Conservation (phyloP, 1,140 invertebrate genomes). For the Drosophila orena region DNA sequence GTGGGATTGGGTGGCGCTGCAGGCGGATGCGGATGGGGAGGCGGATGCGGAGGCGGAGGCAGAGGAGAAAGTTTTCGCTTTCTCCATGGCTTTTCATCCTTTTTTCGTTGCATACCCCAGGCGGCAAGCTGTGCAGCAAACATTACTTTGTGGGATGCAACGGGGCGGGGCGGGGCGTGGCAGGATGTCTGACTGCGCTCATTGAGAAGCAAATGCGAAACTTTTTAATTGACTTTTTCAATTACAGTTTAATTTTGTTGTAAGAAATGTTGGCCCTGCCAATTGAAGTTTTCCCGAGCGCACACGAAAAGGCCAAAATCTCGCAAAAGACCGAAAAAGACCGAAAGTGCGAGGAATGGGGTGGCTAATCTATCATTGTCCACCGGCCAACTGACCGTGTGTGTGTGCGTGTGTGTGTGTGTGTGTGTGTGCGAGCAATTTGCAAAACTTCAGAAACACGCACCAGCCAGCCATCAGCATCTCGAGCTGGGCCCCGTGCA, state of each 20-base stretch:
- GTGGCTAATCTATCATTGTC: slow-evolving; percentile 78
- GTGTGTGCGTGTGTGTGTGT: too few species aligned
- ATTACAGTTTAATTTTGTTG: slow-evolving; percentile 82
- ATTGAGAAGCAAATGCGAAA: slow-evolving; percentile 73
- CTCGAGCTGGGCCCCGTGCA: slow-evolving; percentile 13
- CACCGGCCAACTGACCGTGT: slow-evolving; percentile 24
- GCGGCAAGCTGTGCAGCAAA: slow-evolving; percentile 45
- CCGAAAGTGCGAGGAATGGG: not conserved
- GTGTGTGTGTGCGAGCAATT: slow-evolving; percentile 60
- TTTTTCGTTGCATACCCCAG: slow-evolving; percentile 31
- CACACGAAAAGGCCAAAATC: slow-evolving; percentile 28
- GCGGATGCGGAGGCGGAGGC: too few species aligned
- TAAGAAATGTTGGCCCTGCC: slow-evolving; percentile 74
- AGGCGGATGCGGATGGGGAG: too few species aligned
- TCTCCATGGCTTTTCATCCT: slow-evolving; percentile 10
- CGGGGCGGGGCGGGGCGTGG: not conserved
- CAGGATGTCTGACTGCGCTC: slow-evolving; percentile 41
- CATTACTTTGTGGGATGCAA: slow-evolving; percentile 21
- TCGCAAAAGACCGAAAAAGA: too few species aligned
- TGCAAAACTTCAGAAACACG: slow-evolving; percentile 80
- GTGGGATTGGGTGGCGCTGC: not conserved
- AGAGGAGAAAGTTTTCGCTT: slow-evolving; percentile 36
- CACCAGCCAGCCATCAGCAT: slow-evolving; percentile 47
- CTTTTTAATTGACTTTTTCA: slow-evolving; percentile 84
- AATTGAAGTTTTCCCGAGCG: slow-evolving; percentile 68